Percentiles rank a stretch among this genome's conserved stretches.
These are phyloP conservation scores for Dendrolimus houi DNA, from an alignment of 2,888 invertebrate species.

Conservation along the genomic window DNA sequence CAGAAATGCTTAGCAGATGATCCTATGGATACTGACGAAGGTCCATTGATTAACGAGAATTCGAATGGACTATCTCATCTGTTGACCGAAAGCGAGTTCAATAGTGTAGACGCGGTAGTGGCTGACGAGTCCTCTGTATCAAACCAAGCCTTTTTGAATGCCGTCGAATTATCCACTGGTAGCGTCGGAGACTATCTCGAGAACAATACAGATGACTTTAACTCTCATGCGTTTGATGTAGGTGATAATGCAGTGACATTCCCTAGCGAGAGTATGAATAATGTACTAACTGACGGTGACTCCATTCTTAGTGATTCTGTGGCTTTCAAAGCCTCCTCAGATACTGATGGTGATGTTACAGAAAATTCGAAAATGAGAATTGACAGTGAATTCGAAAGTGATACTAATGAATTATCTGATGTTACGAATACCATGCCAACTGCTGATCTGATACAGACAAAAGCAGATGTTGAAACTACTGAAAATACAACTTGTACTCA, in stretches of 20 bases:
- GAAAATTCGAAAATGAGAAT: slow-evolving; percentile 34
- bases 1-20: slow-evolving; percentile 60
- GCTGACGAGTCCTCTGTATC: slow-evolving; percentile 65
- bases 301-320: slow-evolving; percentile 48
- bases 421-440: slow-evolving; percentile 11
- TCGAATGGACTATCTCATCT: slow-evolving; percentile 65
- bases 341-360: slow-evolving; percentile 47
- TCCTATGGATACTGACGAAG: slow-evolving; percentile 65
- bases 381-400: slow-evolving; percentile 24
- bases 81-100: slow-evolving; percentile 63
- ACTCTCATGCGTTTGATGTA: slow-evolving; percentile 56
- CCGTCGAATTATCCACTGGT: slow-evolving; percentile 62
- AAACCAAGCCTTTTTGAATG: slow-evolving; percentile 65
- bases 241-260: slow-evolving; percentile 66
- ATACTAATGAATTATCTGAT: slow-evolving; percentile 22
- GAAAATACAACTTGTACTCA: not conserved
- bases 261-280: slow-evolving; percentile 54
- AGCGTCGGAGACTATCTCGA: slow-evolving; percentile 67
- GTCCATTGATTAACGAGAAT: slow-evolving; percentile 62
- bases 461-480: not conserved
- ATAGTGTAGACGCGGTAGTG: slow-evolving; percentile 56
- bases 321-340: slow-evolving; percentile 37
- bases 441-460: not conserved
- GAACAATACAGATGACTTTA: slow-evolving; percentile 52
- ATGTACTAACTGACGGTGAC: slow-evolving; percentile 56